Percentiles rank a stretch among this genome's conserved stretches.
Conservation (phyloP, 2,797 vertebrate species). For the Acanthis flammea region DNA sequence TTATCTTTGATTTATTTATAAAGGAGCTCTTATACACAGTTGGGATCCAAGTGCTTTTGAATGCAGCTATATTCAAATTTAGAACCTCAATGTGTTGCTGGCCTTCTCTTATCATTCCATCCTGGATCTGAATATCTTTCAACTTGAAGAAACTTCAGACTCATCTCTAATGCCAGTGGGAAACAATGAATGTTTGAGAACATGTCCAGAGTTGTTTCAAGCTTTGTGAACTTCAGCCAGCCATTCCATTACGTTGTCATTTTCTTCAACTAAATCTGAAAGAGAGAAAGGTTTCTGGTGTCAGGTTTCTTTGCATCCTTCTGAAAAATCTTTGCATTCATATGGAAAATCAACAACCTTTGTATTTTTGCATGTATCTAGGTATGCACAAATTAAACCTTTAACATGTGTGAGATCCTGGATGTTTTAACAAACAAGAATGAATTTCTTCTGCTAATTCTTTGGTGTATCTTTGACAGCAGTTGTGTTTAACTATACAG, state of each 20-base stretch:
- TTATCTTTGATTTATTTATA: not conserved
- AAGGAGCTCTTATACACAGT: not conserved
- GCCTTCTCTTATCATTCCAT: not conserved
- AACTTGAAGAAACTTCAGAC: not conserved
- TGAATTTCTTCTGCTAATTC: not conserved
- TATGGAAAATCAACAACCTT: not conserved
- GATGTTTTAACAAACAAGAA: not conserved
- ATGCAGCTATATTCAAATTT: not conserved
- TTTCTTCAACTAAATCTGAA: not conserved
- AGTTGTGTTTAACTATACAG: not conserved
- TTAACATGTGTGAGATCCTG: not conserved
- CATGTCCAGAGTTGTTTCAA: not conserved
- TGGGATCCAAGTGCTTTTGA: not conserved
- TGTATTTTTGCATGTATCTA: not conserved
- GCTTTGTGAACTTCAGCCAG: not conserved
- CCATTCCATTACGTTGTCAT: not conserved
- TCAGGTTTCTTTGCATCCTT: not conserved
- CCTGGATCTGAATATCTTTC: not conserved
- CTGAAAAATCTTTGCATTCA: not conserved
- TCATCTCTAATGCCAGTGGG: not conserved
- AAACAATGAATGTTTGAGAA: not conserved
- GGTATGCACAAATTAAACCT: not conserved
- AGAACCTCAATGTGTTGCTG: not conserved
- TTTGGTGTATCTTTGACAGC: not conserved
- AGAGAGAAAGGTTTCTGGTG: not conserved